Conservation (phyloP, 2,113 vertebrate genomes). For the Orycteropus afer region DNA sequence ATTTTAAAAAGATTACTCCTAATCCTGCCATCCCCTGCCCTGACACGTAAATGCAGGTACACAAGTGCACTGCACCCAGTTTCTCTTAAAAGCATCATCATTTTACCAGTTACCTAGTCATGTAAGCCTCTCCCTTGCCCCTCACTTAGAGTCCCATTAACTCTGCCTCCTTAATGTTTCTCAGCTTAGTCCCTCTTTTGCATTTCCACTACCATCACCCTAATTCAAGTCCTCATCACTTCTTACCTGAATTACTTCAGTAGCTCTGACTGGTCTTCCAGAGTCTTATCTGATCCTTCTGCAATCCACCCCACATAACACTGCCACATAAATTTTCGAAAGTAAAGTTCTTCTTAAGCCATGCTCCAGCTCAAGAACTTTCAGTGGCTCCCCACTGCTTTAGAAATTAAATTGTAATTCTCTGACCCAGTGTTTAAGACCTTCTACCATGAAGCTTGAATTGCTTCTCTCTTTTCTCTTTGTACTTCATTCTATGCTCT, state of each 20-base stretch:
- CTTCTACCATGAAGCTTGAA: not conserved
- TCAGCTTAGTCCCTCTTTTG: not conserved
- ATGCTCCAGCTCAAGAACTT: not conserved
- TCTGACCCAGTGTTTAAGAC: not conserved
- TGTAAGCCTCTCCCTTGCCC: not conserved
- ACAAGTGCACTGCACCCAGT: rapidly evolving
- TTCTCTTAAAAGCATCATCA: not conserved
- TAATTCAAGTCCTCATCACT: not conserved
- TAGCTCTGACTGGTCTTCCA: not conserved
- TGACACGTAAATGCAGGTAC: not conserved
- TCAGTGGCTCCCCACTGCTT: not conserved
- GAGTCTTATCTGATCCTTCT: not conserved
- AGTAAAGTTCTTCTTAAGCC: not conserved
- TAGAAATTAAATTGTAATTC: not conserved
- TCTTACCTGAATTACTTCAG: not conserved
- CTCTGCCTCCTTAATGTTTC: not conserved
- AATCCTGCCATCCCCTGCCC: not conserved
- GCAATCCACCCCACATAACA: too few species aligned
- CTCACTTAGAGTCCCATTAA: not conserved
- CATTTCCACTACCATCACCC: not conserved
- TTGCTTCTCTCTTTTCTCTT: not conserved
- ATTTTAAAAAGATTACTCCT: conserved; percentile 63
- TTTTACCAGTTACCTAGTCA: not conserved
- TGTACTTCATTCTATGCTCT: not conserved
- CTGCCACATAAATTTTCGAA: not conserved